Base-by-base conservation (phyloP, 30 jellyfish, hydroid and myxozoan genomes). In the Haliclystus octoradiatus region DNA sequence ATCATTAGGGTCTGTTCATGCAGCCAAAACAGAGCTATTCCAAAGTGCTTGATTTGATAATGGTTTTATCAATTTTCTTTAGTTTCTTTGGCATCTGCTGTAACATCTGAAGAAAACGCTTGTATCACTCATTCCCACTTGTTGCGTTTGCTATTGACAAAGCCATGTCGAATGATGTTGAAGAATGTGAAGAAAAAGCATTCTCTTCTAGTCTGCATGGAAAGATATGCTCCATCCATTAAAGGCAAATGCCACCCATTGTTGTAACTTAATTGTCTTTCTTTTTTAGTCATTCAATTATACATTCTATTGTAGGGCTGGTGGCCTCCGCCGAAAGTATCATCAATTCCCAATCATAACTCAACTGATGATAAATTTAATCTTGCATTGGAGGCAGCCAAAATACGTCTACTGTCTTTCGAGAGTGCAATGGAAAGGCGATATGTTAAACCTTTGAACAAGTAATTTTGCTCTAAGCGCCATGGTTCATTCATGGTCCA, bases 181-280 rank as follows among this genome's bases (percentile, higher is more conserved):
- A 88, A 69, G 97, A 88, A 9, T 67, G 79, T 34, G 97, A 88
- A 46, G 97, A 88, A 84, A 88, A 88, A 49, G 93, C 80, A 70
- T 88, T 88, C 51, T 88, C 97, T 50, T 94, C 97, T 1, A 88
- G 97, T 67, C 70, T 88, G 65, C 97, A 88, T 63, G 71, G 65
- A 31, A 88, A 88, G 97, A 94, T 81, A 14, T 3, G 68, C n/a
- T n/a, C n/a, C n/a, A n/a, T n/a, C n/a, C n/a, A n/a, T n/a, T n/a
- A n/a, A n/a, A n/a, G n/a, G n/a, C n/a, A n/a, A n/a, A n/a, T n/a
- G n/a, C n/a, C n/a, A n/a, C n/a, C n/a, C n/a, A n/a, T n/a, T n/a
- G n/a, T n/a, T n/a, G n/a, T n/a, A n/a, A n/a, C n/a, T n/a, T n/a
- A n/a, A n/a, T n/a, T 19, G 57, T 19, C 57, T 40, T 19, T 5